Evolutionary conservation across 2,113 vertebrate genomes (phyloP), one percentile per base, ranked within the genome.

Genomic region (Camelus bactrianus): DNA sequence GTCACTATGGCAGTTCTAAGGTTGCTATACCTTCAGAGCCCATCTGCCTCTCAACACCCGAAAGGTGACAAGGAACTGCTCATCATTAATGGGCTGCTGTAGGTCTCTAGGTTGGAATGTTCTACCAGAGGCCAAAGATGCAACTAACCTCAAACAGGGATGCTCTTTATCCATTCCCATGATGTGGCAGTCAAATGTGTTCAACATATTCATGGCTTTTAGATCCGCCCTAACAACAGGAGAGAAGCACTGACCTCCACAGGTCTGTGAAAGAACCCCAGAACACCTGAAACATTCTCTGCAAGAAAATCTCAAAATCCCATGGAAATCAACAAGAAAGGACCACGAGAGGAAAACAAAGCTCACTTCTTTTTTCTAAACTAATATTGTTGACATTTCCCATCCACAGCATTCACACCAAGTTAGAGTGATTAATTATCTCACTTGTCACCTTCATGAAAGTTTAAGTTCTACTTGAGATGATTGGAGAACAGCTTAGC

Each of bases 391-490:
- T 94, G 62, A 42, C 30, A 24, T 95, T 94, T 92, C 52, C n/a
- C 94, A 93, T 42, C 28, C 4, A 91, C 24, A 65, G 42, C 12
- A 76, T 84, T 96, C 35, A 80, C 26, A 92, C 10, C 76, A 88
- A 94, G 50, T 16, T 35, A 79, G 89, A 84, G 73, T 58, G 30
- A 97, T 95, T 96, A 42, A 80, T 84, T 97, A 70, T 32, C 46
- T 79, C 1, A 19, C 26, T 89, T 73, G 42, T 95, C 64, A 84
- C 64, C 54, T 88, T 76, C 62, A 93, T 46, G 87, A 96, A 65
- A 92, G 28, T 77, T 95, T 92, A 88, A 93, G 26, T 83, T 95
- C 89, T 91, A 16, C 4, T 86, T 95, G 92, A 75, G 73, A 32
- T 83, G 86, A 97, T 11, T 65, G 28, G 11, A 52, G 16, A 91